A percentile compares a stretch with the other conserved stretches of the same genome.
phyloP scores from a whole-genome alignment of 2,113 vertebrate species.

The Dryoscopus gambensis region DNA sequence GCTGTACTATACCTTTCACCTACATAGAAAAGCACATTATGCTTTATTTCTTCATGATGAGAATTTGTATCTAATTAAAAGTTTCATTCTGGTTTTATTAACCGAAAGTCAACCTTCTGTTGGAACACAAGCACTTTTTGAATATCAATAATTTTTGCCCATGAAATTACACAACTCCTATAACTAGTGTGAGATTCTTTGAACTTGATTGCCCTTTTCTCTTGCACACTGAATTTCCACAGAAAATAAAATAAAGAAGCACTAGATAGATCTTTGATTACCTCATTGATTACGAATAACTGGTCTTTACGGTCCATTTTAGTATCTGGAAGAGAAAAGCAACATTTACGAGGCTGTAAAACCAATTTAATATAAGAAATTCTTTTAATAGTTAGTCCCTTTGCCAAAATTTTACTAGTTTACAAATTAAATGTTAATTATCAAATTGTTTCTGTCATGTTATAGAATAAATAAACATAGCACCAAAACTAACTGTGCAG shows the following conservation, averaged over 20 bases:
- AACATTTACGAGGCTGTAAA: not conserved
- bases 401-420: not conserved
- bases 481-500: not conserved
- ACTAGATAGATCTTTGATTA: conserved; percentile 37
- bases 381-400: not conserved
- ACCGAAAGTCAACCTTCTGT: not conserved
- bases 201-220: not conserved
- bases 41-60: not conserved
- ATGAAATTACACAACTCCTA: not conserved
- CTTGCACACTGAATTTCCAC: not conserved
- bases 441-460: not conserved
- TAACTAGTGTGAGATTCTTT: not conserved
- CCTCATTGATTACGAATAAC: conserved; percentile 94
- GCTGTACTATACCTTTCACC: not conserved
- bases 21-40: not conserved
- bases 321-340: conserved; percentile 79
- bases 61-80: not conserved
- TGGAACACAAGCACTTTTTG: not conserved
- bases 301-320: conserved; percentile 99
- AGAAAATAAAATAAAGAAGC: not conserved
- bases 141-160: not conserved
- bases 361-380: not conserved
- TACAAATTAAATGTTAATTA: not conserved
- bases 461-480: not conserved
- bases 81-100: not conserved